Percentiles rank a stretch among this genome's conserved stretches.
These are phyloP conservation scores for Kryptolebias marmoratus DNA, from an alignment of 2,113 vertebrate species.

Conservation along the genomic window DNA sequence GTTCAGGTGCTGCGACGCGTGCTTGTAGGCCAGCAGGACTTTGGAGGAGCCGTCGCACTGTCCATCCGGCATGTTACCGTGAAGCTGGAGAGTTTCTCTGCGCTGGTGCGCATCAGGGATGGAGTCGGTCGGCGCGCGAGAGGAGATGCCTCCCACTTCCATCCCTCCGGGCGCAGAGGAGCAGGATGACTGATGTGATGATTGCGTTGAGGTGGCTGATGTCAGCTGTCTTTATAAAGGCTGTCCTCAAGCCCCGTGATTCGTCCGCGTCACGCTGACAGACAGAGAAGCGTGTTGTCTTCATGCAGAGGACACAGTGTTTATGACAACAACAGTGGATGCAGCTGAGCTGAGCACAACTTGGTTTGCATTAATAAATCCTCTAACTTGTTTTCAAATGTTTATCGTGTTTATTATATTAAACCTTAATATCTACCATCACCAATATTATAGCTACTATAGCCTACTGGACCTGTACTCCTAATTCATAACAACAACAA, in stretches of 20 bases:
- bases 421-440: too few species aligned
- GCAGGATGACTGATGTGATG: neutral
- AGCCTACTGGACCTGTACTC: too few species aligned
- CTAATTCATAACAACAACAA: too few species aligned
- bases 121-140: conserved; percentile 19
- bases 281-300: conserved; percentile 45
- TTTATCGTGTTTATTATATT: too few species aligned
- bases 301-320: conserved; percentile 50
- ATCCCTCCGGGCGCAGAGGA: conserved; percentile 13
- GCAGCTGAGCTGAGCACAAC: neutral
- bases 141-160: conserved; percentile 38
- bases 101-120: conserved; percentile 32
- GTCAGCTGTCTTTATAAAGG: conserved; percentile 53
- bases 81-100: conserved; percentile 26
- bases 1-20: conserved; percentile 67
- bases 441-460: too few species aligned
- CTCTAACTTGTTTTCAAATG: too few species aligned
- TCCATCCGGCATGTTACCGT: conserved; percentile 27
- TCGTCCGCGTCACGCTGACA: conserved; percentile 51
- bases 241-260: neutral
- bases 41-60: conserved; percentile 56
- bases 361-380: neutral
- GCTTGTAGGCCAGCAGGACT: conserved; percentile 70
- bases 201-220: conserved; percentile 9
- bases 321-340: neutral